Conservation (phyloP, 2,888 invertebrate genomes). For the Dysmachus trigonus region DNA sequence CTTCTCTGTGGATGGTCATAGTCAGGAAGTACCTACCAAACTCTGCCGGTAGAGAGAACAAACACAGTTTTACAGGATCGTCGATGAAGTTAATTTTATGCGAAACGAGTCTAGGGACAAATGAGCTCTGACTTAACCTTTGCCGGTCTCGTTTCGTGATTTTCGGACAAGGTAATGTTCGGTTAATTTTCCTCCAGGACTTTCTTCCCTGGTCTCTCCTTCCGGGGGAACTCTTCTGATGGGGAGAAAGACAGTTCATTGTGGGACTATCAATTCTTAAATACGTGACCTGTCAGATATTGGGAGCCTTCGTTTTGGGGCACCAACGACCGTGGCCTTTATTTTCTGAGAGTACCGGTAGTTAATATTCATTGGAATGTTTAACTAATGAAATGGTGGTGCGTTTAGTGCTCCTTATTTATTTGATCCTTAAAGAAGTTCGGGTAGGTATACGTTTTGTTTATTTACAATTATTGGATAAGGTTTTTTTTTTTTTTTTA, state of each 20-base stretch:
- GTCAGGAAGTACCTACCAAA: not conserved
- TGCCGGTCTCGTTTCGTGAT: not conserved
- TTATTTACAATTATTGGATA: not conserved
- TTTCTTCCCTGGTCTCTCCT: too few species aligned
- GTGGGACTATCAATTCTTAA: conserved; percentile 38
- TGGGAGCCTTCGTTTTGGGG: not conserved
- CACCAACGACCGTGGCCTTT: not conserved
- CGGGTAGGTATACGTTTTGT: not conserved
- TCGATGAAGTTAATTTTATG: not conserved
- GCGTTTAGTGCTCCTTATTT: not conserved
- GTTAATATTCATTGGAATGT: conserved; percentile 7
- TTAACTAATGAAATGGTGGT: not conserved
- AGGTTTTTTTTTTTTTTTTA: not conserved
- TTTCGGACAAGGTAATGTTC: not conserved
- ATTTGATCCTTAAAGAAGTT: not conserved
- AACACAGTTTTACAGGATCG: not conserved
- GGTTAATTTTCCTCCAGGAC: not conserved
- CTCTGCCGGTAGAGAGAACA: not conserved
- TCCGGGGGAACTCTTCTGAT: not conserved
- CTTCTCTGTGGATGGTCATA: not conserved
- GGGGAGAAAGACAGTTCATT: conserved; percentile 4
- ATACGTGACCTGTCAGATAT: conserved; percentile 37
- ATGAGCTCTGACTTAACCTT: not conserved
- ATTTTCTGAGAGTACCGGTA: not conserved
- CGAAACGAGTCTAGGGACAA: not conserved